A percentile compares a stretch with the other conserved stretches of the same genome.
phyloP scores from a whole-genome alignment of 1,140 invertebrate species.

The Brachionus manjavacas region DNA sequence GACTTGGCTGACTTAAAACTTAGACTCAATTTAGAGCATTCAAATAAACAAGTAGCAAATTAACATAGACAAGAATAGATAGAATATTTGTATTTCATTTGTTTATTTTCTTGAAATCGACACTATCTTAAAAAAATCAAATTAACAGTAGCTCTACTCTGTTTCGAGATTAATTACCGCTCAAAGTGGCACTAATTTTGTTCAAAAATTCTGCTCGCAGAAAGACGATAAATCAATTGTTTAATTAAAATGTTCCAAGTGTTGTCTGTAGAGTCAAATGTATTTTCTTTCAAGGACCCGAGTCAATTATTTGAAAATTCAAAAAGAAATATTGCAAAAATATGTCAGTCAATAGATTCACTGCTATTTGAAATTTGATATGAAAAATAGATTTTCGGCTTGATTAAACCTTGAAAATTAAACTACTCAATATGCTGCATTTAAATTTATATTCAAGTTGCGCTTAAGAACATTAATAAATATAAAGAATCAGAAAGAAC shows the following conservation, averaged over 20 bases:
- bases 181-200: not conserved
- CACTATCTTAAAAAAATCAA: slow-evolving; percentile 11
- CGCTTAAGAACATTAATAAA: not conserved
- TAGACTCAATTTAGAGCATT: not conserved
- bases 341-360: slow-evolving; percentile 8
- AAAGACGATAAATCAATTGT: not conserved
- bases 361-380: slow-evolving; percentile 16
- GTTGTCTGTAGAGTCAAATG: not conserved
- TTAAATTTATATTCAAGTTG: not conserved
- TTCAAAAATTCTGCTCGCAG: not conserved
- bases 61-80: not conserved
- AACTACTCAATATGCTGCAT: not conserved
- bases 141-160: not conserved
- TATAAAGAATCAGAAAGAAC: not conserved
- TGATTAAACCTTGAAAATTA: not conserved
- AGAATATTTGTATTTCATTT: not conserved
- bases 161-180: not conserved
- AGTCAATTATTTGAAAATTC: slow-evolving; percentile 2
- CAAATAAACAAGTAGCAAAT: slow-evolving; percentile 8
- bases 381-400: not conserved
- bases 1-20: not conserved
- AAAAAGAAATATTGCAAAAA: not conserved
- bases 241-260: not conserved
- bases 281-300: slow-evolving; percentile 27
- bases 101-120: not conserved